Conservation (phyloP, 2,113 vertebrate genomes). For the Tragelaphus strepsiceros region DNA sequence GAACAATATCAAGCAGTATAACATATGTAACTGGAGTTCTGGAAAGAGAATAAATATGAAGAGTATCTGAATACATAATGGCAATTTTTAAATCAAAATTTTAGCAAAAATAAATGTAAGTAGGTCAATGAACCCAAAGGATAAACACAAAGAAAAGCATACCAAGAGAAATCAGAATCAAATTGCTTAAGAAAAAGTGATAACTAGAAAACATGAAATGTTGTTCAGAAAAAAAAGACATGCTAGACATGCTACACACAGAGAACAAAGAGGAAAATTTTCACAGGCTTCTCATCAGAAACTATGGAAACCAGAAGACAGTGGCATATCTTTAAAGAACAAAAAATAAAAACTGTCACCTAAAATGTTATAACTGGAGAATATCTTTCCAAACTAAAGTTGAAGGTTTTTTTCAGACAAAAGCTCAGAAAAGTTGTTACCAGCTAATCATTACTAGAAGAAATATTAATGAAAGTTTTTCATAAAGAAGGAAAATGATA, state of each 20-base stretch:
- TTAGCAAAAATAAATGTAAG: background rate
- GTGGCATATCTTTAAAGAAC: background rate
- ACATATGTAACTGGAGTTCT: background rate
- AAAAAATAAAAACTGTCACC: background rate
- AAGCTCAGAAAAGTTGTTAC: background rate
- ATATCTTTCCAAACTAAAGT: background rate
- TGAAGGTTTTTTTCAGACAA: background rate
- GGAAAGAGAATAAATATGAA: background rate
- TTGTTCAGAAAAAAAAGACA: background rate
- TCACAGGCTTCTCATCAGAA: background rate
- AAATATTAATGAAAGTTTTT: background rate
- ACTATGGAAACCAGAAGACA: background rate
- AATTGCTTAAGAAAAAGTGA: background rate
- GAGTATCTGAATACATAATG: background rate
- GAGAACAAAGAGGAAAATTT: background rate
- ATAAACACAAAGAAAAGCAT: background rate
- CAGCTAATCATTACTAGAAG: background rate
- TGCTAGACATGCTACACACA: background rate
- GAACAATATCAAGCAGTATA: background rate
- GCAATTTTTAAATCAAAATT: background rate
- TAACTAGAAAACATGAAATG: background rate
- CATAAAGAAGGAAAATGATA: background rate
- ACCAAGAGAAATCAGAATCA: background rate
- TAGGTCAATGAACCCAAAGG: background rate
- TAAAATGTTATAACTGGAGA: background rate